Evolutionary conservation across 2,888 invertebrate species (phyloP).

Genomic region (Timema cristinae): DNA sequence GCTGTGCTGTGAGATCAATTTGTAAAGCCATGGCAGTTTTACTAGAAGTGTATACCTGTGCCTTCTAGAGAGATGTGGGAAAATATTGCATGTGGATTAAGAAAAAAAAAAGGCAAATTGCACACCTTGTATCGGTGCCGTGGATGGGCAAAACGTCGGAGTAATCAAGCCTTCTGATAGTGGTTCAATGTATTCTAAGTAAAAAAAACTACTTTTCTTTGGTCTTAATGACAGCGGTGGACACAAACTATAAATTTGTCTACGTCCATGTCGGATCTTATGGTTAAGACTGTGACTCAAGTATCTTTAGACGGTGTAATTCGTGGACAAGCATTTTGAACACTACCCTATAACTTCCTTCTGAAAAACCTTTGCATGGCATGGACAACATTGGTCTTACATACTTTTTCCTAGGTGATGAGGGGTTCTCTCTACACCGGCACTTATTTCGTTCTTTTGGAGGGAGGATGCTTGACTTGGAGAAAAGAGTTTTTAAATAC

Average conservation of each 20-base stretch:
- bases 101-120: conserved; percentile 32
- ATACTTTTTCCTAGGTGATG: conserved; percentile 21
- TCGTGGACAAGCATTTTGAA: no score
- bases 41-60: conserved; percentile 30
- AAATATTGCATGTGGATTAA: conserved; percentile 32
- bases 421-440: conserved; percentile 27
- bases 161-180: not conserved
- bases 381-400: conserved; percentile 16
- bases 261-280: conserved; percentile 25
- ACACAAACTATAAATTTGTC: conserved; percentile 28
- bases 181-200: no score
- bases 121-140: conserved; percentile 34
- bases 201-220: conserved; percentile 20
- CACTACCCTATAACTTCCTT: no score
- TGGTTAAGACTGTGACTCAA: conserved; percentile 20
- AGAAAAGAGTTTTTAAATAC: conserved; percentile 32
- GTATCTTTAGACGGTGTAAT: not conserved
- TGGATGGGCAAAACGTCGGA: conserved; percentile 33
- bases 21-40: conserved; percentile 31
- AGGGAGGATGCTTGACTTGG: conserved; percentile 17
- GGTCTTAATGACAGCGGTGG: conserved; percentile 29
- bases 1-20: conserved; percentile 31
- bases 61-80: conserved; percentile 29
- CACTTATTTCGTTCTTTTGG: conserved; percentile 21
- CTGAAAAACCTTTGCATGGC: conserved; percentile 3